These are phyloP conservation scores for Lordiphosa collinella DNA, from an alignment of 1,140 invertebrate genomes.

Conservation along the genomic window DNA sequence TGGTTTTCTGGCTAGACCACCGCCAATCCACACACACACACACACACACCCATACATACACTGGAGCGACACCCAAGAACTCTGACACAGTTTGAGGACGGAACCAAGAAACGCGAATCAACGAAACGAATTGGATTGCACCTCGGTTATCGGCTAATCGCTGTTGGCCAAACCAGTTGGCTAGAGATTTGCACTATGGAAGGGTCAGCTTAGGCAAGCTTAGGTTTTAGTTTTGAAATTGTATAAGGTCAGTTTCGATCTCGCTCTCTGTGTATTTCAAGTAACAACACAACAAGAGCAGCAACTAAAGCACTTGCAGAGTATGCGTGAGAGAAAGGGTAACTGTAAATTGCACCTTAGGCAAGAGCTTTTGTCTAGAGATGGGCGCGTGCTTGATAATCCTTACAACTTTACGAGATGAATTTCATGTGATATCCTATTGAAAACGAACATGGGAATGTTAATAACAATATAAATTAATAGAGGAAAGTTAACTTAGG, in stretches of 20 bases:
- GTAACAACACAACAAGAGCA: too few relatives aligned
- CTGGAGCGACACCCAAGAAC: slow-evolving; percentile 11
- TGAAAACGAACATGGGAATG: too few relatives aligned
- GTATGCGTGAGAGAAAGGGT: too few relatives aligned
- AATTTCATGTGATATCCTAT: too few relatives aligned
- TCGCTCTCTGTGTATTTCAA: too few relatives aligned
- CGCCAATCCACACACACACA: not conserved
- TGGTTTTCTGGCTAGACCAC: slow-evolving; percentile 4
- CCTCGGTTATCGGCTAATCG: slow-evolving; percentile 3
- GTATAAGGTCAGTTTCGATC: not conserved
- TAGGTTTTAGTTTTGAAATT: not conserved
- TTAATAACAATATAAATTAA: too few relatives aligned
- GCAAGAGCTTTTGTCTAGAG: too few relatives aligned
- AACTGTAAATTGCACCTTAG: too few relatives aligned
- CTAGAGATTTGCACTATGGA: not conserved
- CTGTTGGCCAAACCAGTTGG: not conserved
- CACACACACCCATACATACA: not conserved
- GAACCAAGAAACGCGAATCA: not conserved
- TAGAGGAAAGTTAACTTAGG: too few relatives aligned
- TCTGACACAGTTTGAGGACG: slow-evolving; percentile 10
- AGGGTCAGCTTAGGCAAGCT: slow-evolving; percentile 16
- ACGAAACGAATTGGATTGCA: slow-evolving; percentile 1
- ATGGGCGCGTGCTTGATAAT: too few relatives aligned
- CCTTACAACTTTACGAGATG: too few relatives aligned
- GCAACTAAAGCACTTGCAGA: too few relatives aligned